phyloP scores from a whole-genome alignment of 2,888 invertebrate species.

The Metopia argyrocephala region DNA sequence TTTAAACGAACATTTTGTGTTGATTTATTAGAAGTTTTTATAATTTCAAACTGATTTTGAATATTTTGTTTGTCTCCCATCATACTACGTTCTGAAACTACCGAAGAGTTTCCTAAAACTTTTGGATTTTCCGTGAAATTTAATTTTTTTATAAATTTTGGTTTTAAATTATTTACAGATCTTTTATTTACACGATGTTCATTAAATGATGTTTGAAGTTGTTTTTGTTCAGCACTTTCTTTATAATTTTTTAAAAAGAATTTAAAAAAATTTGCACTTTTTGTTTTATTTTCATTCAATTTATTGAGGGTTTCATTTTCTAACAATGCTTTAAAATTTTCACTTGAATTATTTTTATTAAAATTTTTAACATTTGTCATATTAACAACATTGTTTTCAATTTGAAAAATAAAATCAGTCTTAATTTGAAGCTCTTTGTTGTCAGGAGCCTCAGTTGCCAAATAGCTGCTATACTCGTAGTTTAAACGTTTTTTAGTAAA shows the following conservation, averaged over 20 bases:
- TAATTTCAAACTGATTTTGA: neutral
- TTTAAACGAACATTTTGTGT: conserved; percentile 9
- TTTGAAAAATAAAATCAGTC: too few species aligned
- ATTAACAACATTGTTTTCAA: too few species aligned
- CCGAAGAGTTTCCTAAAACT: neutral
- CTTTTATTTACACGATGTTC: conserved; percentile 41
- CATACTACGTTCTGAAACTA: neutral
- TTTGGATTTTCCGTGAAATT: neutral
- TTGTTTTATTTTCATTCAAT: too few species aligned
- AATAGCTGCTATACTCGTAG: too few species aligned
- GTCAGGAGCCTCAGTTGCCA: too few species aligned
- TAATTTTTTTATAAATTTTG: conserved; percentile 31
- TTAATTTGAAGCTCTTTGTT: too few species aligned
- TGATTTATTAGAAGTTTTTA: neutral
- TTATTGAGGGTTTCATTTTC: too few species aligned
- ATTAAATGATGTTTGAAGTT: neutral
- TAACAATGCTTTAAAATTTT: neutral
- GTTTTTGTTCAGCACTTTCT: neutral
- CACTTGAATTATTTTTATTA: neutral
- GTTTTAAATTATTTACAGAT: conserved; percentile 17
- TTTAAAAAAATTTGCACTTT: neutral
- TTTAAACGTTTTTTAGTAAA: too few species aligned
- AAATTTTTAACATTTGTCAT: neutral
- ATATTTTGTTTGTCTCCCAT: neutral
- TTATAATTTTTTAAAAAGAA: too few species aligned